These are phyloP conservation scores for Misgurnus mizolepis DNA, from an alignment of 2,113 vertebrate species.

Conservation along the genomic window DNA sequence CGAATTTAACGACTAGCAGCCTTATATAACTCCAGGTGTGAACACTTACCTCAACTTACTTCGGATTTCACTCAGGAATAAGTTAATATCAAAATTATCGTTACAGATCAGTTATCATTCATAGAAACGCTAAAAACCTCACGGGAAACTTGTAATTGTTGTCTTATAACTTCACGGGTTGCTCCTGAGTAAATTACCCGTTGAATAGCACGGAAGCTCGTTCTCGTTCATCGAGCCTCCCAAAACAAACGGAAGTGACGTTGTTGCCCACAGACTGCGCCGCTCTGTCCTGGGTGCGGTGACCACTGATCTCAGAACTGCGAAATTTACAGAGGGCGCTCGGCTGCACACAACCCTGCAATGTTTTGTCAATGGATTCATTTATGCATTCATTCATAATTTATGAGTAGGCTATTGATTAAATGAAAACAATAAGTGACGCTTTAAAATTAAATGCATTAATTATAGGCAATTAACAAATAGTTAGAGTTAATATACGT, in stretches of 20 bases:
- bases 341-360: too few species aligned
- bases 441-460: too few species aligned
- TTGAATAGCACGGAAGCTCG: constrained; percentile 9
- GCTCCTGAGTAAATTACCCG: constrained; percentile 4
- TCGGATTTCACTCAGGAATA: neutral
- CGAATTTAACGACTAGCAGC: neutral
- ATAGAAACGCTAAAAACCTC: neutral
- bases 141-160: neutral
- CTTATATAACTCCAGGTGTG: neutral
- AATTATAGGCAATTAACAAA: too few species aligned
- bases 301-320: neutral
- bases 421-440: too few species aligned
- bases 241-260: constrained; percentile 35
- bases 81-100: neutral
- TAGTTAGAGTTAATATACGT: too few species aligned
- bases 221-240: constrained; percentile 9
- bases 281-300: neutral
- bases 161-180: neutral
- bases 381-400: too few species aligned
- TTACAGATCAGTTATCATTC: neutral
- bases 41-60: constrained; percentile 18
- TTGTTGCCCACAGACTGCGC: neutral
- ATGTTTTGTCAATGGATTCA: too few species aligned
- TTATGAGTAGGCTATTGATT: too few species aligned
- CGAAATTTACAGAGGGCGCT: neutral